Evolutionary conservation across 1,140 invertebrate genomes (phyloP), one percentile per base, ranked within the genome.

Genomic region (Brachystomella parvula): DNA sequence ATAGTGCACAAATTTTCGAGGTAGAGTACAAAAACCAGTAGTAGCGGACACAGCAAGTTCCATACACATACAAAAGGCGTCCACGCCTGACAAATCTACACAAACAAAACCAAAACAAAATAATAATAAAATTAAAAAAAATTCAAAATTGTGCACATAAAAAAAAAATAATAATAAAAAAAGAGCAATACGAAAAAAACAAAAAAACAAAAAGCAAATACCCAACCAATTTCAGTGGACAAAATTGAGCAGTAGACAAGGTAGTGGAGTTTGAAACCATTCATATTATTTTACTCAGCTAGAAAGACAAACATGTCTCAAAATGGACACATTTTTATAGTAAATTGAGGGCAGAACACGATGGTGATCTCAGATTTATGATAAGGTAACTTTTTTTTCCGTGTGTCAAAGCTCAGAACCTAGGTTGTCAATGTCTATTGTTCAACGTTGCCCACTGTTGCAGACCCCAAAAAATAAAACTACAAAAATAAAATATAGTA

Each of bases 21-120:
- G 32, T 71, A 73, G 29, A 72, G 75, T 49, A 73, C 75, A 67
- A 74, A 75, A 61, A 76, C 73, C 67, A 76, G 76, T 77, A 62
- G n/a, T n/a, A n/a, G n/a, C n/a, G n/a, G 35, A 75, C 49, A 53
- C 49, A 75, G 33, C 62, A 32, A 57, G 19, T 31, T 68, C 67
- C 63, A 64, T 64, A 61, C 61, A 66, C 62, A 61, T 60, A 64
- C 65, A 68, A 64, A 61, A 26, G 3, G 31, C 15, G 9, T 31
- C 31, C 31, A 60, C 3, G 15, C 30, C 3, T 28, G 12, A 29
- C 15, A 31, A 35, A 60, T 30, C 32, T 62, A 44, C 31, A 62
- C 39, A 39, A 30, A 56, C 26, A 26, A 56, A 9, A 21, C 6
- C 26, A 9, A 56, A n/a, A n/a, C 53, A n/a, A 56, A 56, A 3